Percentiles rank a stretch among this genome's conserved stretches.
phyloP scores from a whole-genome alignment of 2,797 vertebrate genomes.

The Alauda arvensis region DNA sequence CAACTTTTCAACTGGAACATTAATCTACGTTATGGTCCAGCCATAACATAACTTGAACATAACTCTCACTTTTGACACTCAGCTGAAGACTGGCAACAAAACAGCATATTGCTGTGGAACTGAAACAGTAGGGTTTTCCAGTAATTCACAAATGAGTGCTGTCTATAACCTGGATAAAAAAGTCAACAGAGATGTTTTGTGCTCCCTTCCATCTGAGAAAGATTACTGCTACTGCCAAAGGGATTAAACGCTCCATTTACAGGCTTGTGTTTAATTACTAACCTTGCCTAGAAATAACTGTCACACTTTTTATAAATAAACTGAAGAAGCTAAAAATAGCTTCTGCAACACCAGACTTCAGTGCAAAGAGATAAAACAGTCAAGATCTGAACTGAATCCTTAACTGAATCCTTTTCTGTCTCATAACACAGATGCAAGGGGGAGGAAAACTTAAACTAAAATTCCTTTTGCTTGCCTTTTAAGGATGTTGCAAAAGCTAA shows the following conservation, averaged over 20 bases:
- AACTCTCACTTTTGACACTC: not conserved
- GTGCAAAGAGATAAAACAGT: not conserved
- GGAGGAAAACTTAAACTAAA: not conserved
- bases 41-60: not conserved
- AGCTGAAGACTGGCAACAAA: not conserved
- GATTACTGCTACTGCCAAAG: not conserved
- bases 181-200: not conserved
- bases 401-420: not conserved
- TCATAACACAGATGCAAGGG: not conserved
- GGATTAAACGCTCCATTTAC: not conserved
- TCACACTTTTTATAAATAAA: not conserved
- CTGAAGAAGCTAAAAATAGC: not conserved
- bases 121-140: not conserved
- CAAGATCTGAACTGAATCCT: not conserved
- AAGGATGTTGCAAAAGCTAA: not conserved
- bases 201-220: not conserved
- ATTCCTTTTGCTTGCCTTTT: not conserved
- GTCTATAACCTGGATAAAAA: not conserved
- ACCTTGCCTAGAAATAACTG: not conserved
- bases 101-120: not conserved
- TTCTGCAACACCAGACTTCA: not conserved
- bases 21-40: not conserved
- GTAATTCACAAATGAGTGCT: not conserved
- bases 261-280: not conserved
- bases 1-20: not conserved